phyloP scores from a whole-genome alignment of 2,113 vertebrate species.

The Cavia aperea region DNA sequence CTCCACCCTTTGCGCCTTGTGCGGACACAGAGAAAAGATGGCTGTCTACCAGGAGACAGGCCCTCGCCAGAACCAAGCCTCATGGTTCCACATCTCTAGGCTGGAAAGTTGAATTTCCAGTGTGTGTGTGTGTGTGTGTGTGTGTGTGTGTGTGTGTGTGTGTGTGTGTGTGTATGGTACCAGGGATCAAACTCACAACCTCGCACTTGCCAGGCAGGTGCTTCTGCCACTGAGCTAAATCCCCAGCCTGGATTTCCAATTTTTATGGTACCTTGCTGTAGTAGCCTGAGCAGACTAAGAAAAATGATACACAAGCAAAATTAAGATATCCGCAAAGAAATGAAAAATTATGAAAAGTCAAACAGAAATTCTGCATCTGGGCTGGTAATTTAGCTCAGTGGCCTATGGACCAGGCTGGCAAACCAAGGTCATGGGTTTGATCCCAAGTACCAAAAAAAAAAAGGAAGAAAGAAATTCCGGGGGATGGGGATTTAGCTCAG shows the following conservation, averaged over 20 bases:
- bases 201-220: no score
- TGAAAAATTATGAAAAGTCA: background rate
- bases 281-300: background rate
- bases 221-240: no score
- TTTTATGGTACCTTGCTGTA: background rate
- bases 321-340: slow-evolving; percentile 21
- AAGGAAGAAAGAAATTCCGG: background rate
- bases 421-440: no score
- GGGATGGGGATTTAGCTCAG: no score
- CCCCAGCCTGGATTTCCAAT: background rate
- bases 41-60: background rate
- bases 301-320: background rate
- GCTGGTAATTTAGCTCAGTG: no score
- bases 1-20: background rate
- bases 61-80: background rate
- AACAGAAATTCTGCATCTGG: slow-evolving; percentile 6
- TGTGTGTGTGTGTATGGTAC: no score
- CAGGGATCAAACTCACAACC: no score
- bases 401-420: no score
- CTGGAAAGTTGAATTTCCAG: background rate
- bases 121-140: no score
- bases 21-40: background rate
- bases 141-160: no score
- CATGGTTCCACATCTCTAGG: background rate
- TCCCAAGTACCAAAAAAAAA: no score